Percentiles rank a stretch among this genome's conserved stretches.
Evolutionary conservation across 2,888 invertebrate genomes (phyloP).

Genomic region (Napeogenes sylphis): DNA sequence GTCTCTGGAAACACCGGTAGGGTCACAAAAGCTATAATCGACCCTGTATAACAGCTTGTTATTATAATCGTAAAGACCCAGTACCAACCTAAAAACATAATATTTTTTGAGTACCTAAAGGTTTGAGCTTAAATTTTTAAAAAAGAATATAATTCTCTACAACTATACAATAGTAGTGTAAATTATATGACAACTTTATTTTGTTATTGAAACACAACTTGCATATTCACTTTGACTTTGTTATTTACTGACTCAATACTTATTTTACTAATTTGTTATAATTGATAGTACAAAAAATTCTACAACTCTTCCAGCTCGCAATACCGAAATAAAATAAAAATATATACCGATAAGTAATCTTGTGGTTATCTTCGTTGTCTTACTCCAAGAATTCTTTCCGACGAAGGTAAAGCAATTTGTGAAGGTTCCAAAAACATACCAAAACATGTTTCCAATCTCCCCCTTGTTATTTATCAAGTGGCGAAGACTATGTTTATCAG

Average conservation of each 20-base stretch:
- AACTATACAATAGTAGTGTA: too few relatives aligned
- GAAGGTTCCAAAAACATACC: conserved; percentile 91
- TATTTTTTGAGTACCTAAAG: background rate
- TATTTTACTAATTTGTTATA: background rate
- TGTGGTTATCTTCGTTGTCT: conserved; percentile 82
- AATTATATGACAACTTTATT: background rate
- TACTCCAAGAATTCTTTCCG: conserved; percentile 84
- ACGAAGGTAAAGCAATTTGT: conserved; percentile 87
- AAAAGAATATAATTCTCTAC: too few relatives aligned
- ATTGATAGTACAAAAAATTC: too few relatives aligned
- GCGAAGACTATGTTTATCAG: conserved; percentile 81
- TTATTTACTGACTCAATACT: background rate
- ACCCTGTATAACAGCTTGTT: conserved; percentile 89
- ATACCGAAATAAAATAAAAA: too few relatives aligned
- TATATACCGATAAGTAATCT: conserved; percentile 82
- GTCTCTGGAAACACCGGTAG: conserved; percentile 86
- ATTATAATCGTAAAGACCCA: conserved; percentile 92
- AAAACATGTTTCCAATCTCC: conserved; percentile 90
- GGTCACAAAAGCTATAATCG: conserved; percentile 90
- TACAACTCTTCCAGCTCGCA: too few relatives aligned
- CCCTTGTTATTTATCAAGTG: conserved; percentile 82
- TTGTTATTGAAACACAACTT: too few relatives aligned
- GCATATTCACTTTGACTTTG: too few relatives aligned
- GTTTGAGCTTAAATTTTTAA: too few relatives aligned
- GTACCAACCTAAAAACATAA: conserved; percentile 79